Conservation (phyloP, 2,888 invertebrate species). For the Polyploca ridens region DNA sequence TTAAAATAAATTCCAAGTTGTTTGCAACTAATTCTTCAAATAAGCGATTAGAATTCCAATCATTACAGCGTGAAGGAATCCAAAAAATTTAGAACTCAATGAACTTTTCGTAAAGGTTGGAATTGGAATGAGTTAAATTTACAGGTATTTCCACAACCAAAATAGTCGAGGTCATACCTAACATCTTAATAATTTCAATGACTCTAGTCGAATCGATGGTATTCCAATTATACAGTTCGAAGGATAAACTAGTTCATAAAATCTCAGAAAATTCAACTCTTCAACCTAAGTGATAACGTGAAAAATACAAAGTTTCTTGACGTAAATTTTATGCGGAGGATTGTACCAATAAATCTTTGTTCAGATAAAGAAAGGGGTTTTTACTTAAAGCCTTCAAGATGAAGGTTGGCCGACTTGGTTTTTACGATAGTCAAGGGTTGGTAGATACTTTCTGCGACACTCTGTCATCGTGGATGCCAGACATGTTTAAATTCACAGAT, state of each 20-base stretch:
- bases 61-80: neutral
- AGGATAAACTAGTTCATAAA: neutral
- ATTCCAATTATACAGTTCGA: neutral
- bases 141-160: conserved; percentile 13
- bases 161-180: neutral
- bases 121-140: neutral
- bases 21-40: neutral
- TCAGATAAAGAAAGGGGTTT: conserved; percentile 39
- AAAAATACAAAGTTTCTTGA: neutral
- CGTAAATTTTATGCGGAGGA: conserved; percentile 8
- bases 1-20: conserved; percentile 8
- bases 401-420: conserved; percentile 30
- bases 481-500: neutral
- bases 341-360: conserved; percentile 36
- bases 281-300: neutral
- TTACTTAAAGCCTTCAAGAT: conserved; percentile 29
- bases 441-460: conserved; percentile 14
- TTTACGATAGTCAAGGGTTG: conserved; percentile 28
- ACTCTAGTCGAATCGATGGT: neutral
- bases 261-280: neutral
- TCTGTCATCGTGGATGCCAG: neutral
- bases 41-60: conserved; percentile 7
- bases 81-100: conserved; percentile 9
- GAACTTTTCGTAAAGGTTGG: neutral
- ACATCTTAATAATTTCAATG: conserved; percentile 11